Evolutionary conservation across 2,888 invertebrate genomes (phyloP), one percentile per base, ranked within the genome.

Genomic region (Athrips mouffetella): DNA sequence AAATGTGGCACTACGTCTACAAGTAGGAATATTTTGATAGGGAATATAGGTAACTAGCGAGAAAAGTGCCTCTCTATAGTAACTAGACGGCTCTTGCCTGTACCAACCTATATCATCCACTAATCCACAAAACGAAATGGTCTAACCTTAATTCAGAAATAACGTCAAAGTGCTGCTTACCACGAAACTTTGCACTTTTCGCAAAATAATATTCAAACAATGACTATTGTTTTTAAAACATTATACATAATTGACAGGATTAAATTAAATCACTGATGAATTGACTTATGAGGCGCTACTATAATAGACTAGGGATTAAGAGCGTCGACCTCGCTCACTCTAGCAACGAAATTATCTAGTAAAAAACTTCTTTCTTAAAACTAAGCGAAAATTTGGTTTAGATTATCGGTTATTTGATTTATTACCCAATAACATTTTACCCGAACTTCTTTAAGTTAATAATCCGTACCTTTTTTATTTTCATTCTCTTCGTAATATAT

Each of bases 211-310:
- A 27, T 31, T 47, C 49, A 54, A 42, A 50, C 56, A 49, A 63
- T 57, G 61, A 63, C 64, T 60, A 48, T 55, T 63, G 59, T 67
- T 74, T 68, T 60, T 56, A 60, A 73, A 69, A 69, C 63, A 72
- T 65, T 53, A 51, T 85, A 87, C 53, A 51, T 85, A 87, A 87
- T 87, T 87, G 87, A 87, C 87, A 73, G 78, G 70, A 67, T 53
- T 79, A 73, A 85, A 80, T 63, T 52, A 82, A 80, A 66, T 73
- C 72, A 73, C 70, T 57, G 64, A 73, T 59, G 63, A 71, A 86
- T 86, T 84, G 85, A 86, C 87, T 70, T 60, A 61, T 67, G 78
- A 80, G 81, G 83, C 80, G 80, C 76, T 69, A 76, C 75, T 74
- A n/a, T n/a, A 76, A 72, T 67, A 67, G 64, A 67, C 68, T 69